phyloP scores from a whole-genome alignment of 1,140 invertebrate genomes.

The Matsumurasca onukii region DNA sequence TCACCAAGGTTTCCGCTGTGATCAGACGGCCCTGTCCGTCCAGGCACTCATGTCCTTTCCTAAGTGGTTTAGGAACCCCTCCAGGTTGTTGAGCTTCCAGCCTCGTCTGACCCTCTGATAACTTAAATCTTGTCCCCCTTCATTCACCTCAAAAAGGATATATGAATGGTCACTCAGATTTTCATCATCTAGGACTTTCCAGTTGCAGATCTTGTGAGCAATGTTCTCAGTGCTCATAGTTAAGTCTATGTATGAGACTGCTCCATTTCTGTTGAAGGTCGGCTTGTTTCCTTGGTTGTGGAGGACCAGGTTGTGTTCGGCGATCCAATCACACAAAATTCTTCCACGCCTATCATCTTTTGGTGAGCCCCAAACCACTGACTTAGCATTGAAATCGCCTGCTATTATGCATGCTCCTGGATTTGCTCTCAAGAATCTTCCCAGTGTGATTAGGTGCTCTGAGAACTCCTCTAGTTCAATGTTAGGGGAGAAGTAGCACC shows the following conservation, averaged over 20 bases:
- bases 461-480: no score
- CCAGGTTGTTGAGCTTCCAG: background rate
- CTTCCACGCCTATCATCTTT: background rate
- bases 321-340: background rate
- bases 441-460: no score
- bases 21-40: background rate
- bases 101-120: background rate
- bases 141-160: background rate
- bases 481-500: no score
- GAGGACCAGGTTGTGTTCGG: background rate
- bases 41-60: background rate
- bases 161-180: background rate
- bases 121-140: background rate
- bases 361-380: background rate
- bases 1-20: background rate
- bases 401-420: no score
- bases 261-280: background rate
- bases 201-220: background rate
- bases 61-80: background rate
- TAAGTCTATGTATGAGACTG: background rate
- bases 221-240: background rate
- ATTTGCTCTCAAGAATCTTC: no score
- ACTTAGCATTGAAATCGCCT: background rate
- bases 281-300: background rate
- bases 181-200: background rate